Base-by-base conservation (phyloP, 1,140 invertebrate genomes). In the Ladona fulva region DNA sequence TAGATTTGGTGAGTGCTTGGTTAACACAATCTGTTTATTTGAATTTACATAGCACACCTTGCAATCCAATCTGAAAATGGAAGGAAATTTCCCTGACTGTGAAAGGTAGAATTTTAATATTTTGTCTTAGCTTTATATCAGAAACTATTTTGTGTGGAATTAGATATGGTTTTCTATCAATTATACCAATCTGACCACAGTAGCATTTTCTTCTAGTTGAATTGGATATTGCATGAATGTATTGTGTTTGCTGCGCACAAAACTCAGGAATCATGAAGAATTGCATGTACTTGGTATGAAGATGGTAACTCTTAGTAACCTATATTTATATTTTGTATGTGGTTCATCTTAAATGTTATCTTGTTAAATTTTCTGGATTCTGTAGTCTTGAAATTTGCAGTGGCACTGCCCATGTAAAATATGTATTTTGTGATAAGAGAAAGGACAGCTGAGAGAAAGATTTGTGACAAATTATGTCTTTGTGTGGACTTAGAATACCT, bases 91-190 rank as follows among this genome's bases (percentile, higher is more conserved):
- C n/a, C 52, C 52, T 66, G 52, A 66, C 52, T 66, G 52, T 66
- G 52, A 66, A 66, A 66, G 52, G 52, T 66, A 66, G 52, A 66
- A 66, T 66, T 66, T 66, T 66, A 66, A 66, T 66, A 66, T 66
- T 66, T 66, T 66, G 52, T 66, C 52, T 66, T 66, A 66, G 52
- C 14, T 66, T 3, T 66, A 22, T 66, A 12, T 19, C 1, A 22
- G n/a, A 66, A 66, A 22, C 14, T 5, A 66, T 19, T 52, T 66
- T 66, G n/a, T 66, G 52, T 66, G 52, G 52, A 66, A 66, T 19
- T 19, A 19, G 52, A 66, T 6, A 22, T 16, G 52, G 14, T 66
- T 19, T 66, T 22, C n/a, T 66, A 19, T 66, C n/a, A 66, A 12
- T 66, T 66, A 10, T 66, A 12, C 8, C 29, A 1, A 5, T 37